phyloP scores from a whole-genome alignment of 2,113 vertebrate genomes.

The Chaetura pelagica region DNA sequence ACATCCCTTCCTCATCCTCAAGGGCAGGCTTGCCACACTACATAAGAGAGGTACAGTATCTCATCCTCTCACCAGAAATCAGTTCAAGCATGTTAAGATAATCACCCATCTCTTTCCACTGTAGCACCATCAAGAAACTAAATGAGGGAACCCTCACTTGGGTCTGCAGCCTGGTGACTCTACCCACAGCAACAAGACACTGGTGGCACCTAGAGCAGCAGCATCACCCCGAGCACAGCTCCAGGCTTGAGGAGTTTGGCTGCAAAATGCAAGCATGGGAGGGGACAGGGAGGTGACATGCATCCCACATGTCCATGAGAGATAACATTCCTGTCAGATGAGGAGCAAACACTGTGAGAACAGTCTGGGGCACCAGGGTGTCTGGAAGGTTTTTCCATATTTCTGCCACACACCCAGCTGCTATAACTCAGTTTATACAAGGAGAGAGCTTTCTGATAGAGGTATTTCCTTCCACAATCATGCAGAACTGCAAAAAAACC shows the following conservation, averaged over 20 bases:
- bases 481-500: not conserved
- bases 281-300: not conserved
- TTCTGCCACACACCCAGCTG: not conserved
- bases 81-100: no score
- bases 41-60: not conserved
- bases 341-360: not conserved
- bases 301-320: not conserved
- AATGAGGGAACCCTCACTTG: not conserved
- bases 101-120: not conserved
- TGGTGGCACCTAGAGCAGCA: not conserved
- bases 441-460: not conserved
- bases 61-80: not conserved
- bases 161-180: not conserved
- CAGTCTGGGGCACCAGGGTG: not conserved
- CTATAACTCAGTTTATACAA: not conserved
- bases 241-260: not conserved
- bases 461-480: not conserved
- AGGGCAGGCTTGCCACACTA: not conserved
- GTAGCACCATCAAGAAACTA: not conserved
- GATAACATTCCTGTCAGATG: not conserved
- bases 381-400: not conserved
- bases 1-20: not conserved
- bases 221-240: rapidly evolving
- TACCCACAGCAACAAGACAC: not conserved
- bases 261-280: rapidly evolving